These are phyloP conservation scores for Pelagia noctiluca DNA, from an alignment of 30 jellyfish, hydroid and myxozoan species.

Conservation along the genomic window DNA sequence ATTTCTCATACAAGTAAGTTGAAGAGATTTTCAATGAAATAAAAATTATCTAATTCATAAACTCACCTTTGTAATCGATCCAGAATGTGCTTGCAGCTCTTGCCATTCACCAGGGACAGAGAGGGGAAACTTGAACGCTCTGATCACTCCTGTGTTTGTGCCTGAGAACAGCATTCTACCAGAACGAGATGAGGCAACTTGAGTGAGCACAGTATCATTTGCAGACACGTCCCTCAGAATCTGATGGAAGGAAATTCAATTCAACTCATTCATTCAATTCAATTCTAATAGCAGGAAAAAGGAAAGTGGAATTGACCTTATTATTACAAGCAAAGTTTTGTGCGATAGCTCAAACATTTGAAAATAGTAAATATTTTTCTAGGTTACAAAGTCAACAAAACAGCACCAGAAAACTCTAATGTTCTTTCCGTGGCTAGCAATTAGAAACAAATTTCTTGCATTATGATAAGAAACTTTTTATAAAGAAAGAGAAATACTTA, in stretches of 20 bases:
- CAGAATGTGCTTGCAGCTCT: conserved; percentile 93
- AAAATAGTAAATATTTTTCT: too few relatives aligned
- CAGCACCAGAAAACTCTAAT: too few relatives aligned
- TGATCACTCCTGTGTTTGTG: conserved; percentile 84
- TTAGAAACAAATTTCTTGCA: too few relatives aligned
- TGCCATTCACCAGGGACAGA: conserved; percentile 99
- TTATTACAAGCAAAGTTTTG: too few relatives aligned
- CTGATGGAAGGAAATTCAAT: conserved; percentile 46
- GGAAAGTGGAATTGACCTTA: too few relatives aligned
- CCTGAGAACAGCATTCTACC: conserved; percentile 98
- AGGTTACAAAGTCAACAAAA: too few relatives aligned
- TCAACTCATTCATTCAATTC: too few relatives aligned
- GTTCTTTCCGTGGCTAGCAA: too few relatives aligned
- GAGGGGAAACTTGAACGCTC: conserved; percentile 93
- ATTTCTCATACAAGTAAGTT: background rate
- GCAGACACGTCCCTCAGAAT: conserved; percentile 97
- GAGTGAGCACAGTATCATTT: conserved; percentile 79
- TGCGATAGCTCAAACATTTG: too few relatives aligned
- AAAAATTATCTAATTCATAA: background rate
- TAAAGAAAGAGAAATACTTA: too few relatives aligned
- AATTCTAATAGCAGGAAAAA: too few relatives aligned
- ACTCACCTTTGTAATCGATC: conserved; percentile 89
- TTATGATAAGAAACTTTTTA: too few relatives aligned
- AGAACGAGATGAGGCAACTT: conserved; percentile 95
- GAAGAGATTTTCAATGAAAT: background rate